A percentile compares a stretch with the other conserved stretches of the same genome.
phyloP scores from a whole-genome alignment of 2,113 vertebrate genomes.

The Lamprotornis superbus region DNA sequence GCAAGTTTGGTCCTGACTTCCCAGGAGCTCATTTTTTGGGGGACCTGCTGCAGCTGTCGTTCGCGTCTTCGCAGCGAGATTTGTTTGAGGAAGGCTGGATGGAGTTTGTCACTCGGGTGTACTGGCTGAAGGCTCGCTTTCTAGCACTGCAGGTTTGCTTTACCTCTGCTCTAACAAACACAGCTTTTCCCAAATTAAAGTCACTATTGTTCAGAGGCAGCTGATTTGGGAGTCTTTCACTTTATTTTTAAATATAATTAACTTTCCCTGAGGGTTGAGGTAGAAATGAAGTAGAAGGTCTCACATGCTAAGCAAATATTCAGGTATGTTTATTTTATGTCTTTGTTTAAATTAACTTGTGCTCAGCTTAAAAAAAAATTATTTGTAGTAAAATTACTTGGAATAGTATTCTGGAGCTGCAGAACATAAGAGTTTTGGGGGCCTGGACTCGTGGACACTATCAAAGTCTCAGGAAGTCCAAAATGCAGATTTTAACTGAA shows the following conservation, averaged over 20 bases:
- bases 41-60: constrained; percentile 86
- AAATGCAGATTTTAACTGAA: background rate
- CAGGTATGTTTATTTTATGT: background rate
- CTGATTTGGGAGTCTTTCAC: background rate
- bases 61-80: constrained; percentile 89
- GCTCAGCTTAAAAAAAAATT: background rate
- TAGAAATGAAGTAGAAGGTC: background rate
- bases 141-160: constrained; percentile 86
- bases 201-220: background rate
- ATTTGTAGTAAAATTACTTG: background rate
- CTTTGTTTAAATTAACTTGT: background rate
- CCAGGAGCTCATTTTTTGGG: constrained; percentile 86
- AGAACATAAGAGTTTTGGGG: background rate
- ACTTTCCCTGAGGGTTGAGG: background rate
- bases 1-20: constrained; percentile 82
- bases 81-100: constrained; percentile 89
- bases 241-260: background rate
- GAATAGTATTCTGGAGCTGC: background rate
- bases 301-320: background rate
- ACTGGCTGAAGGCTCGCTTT: constrained; percentile 94
- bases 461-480: background rate
- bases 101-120: constrained; percentile 87
- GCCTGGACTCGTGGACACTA: fast-evolving
- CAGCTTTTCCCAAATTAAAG: background rate
- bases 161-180: background rate